Evolutionary conservation across 2,888 invertebrate species (phyloP).

Genomic region (Lasius fuliginosus): DNA sequence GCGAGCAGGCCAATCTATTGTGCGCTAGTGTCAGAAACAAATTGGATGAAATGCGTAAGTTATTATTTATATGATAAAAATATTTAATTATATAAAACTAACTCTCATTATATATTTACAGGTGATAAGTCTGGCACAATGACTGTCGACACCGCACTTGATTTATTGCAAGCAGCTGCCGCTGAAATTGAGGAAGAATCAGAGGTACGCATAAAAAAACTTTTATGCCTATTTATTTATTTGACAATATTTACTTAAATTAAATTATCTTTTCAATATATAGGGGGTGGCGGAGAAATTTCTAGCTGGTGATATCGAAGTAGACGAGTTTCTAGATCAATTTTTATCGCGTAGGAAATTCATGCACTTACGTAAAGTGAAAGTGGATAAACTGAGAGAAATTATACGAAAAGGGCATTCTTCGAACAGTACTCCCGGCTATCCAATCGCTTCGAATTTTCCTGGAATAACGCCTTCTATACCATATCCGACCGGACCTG

Average conservation of each 20-base stretch:
- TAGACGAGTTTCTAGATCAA: constrained; percentile 94
- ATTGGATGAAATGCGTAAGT: constrained; percentile 92
- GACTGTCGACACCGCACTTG: constrained; percentile 95
- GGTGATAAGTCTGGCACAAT: constrained; percentile 92
- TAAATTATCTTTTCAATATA: not conserved
- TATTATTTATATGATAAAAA: not conserved
- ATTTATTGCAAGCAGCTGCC: constrained; percentile 95
- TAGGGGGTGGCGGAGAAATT: constrained; percentile 93
- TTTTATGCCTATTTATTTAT: not conserved
- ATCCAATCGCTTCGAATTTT: constrained; percentile 85
- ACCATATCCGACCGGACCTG: constrained; percentile 91
- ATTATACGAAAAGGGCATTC: constrained; percentile 87
- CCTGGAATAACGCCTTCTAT: constrained; percentile 86
- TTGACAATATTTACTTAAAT: not conserved
- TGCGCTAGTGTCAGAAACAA: constrained; percentile 92
- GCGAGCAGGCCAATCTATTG: constrained; percentile 90
- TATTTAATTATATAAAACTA: not conserved
- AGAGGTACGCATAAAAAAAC: constrained; percentile 88
- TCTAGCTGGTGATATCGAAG: constrained; percentile 90
- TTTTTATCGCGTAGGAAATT: constrained; percentile 92
- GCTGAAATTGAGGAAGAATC: constrained; percentile 98
- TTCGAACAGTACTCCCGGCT: constrained; percentile 77
- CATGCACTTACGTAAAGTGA: constrained; percentile 94
- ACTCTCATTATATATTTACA: constrained; percentile 80
- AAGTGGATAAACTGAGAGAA: constrained; percentile 97